Evolutionary conservation across 1,140 invertebrate genomes (phyloP).

Genomic region (Sycobia sp.): DNA sequence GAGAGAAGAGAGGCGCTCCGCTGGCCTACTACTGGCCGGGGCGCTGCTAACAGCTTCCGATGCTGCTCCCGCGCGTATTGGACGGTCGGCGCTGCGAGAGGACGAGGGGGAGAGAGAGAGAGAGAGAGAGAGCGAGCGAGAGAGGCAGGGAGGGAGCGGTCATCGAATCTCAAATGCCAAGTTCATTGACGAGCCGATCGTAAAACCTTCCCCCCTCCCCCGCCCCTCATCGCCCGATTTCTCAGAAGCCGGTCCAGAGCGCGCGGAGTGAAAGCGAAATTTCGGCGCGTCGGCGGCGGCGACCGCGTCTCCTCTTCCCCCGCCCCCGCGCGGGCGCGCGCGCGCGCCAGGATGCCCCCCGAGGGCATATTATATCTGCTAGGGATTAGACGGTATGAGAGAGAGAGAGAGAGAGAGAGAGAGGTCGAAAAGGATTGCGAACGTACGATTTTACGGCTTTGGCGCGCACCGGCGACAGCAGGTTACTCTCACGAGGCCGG

Average conservation of each 20-base stretch:
- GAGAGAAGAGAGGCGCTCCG: no score
- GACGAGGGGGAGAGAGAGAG: background rate
- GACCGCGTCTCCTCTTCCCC: background rate
- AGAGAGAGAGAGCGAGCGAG: background rate
- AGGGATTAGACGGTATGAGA: conserved; percentile 25
- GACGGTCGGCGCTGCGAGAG: background rate
- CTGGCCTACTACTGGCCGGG: no score
- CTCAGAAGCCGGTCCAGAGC: conserved; percentile 41
- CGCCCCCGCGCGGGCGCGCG: conserved; percentile 27
- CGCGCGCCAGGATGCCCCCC: background rate
- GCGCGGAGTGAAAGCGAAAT: conserved; percentile 45
- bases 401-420: no score
- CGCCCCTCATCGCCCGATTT: conserved; percentile 14
- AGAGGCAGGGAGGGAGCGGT: conserved; percentile 4
- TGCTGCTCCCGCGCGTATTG: no score
- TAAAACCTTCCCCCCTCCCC: conserved; percentile 39
- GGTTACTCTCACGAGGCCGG: background rate
- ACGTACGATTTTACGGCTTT: conserved; percentile 36
- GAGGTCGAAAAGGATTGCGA: conserved; percentile 29
- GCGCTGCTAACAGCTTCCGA: no score
- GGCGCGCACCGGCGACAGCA: no score
- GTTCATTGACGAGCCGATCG: conserved; percentile 48
- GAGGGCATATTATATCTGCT: conserved; percentile 5
- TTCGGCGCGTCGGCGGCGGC: no score
- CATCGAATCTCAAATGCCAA: conserved; percentile 38